Evolutionary conservation across 2,797 vertebrate species (phyloP).

Genomic region (Etheostoma nigrum): DNA sequence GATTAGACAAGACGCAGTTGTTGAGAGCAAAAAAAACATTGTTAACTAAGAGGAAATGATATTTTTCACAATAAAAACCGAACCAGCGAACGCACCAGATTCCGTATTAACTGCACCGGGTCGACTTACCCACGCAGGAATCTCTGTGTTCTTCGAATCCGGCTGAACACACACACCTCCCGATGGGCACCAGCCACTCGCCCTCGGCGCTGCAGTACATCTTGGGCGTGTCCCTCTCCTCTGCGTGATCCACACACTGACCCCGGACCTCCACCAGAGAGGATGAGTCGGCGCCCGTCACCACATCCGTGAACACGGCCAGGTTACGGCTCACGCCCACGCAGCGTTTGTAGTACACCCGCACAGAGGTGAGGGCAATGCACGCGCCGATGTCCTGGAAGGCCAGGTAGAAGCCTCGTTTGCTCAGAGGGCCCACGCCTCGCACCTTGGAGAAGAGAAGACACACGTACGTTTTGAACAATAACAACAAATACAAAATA

Average conservation of each 20-base stretch:
- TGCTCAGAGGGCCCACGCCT: constrained; percentile 91
- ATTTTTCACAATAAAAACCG: too few relatives aligned
- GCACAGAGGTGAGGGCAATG: constrained; percentile 93
- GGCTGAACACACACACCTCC: constrained; percentile 94
- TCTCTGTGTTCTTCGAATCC: constrained; percentile 93
- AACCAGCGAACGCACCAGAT: too few relatives aligned
- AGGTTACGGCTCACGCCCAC: constrained; percentile 92
- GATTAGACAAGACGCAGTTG: too few relatives aligned
- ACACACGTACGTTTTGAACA: neutral
- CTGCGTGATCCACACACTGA: constrained; percentile 93
- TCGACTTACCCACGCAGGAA: constrained; percentile 91
- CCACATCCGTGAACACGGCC: constrained; percentile 94
- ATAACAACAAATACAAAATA: neutral
- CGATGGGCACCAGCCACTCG: constrained; percentile 97
- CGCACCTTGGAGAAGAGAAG: constrained; percentile 79
- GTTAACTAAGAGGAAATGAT: too few relatives aligned
- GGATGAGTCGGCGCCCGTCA: constrained; percentile 95
- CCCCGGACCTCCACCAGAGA: constrained; percentile 96
- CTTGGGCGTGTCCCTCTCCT: constrained; percentile 96
- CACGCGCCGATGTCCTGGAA: constrained; percentile 98
- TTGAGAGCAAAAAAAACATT: too few relatives aligned
- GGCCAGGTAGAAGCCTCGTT: constrained; percentile 94
- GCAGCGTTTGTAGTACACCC: constrained; percentile 97
- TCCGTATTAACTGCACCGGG: too few relatives aligned
- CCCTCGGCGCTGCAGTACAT: constrained; percentile 99